Evolutionary conservation across 1,140 invertebrate species (phyloP).

Genomic region (Thaumatotibia leucotreta): DNA sequence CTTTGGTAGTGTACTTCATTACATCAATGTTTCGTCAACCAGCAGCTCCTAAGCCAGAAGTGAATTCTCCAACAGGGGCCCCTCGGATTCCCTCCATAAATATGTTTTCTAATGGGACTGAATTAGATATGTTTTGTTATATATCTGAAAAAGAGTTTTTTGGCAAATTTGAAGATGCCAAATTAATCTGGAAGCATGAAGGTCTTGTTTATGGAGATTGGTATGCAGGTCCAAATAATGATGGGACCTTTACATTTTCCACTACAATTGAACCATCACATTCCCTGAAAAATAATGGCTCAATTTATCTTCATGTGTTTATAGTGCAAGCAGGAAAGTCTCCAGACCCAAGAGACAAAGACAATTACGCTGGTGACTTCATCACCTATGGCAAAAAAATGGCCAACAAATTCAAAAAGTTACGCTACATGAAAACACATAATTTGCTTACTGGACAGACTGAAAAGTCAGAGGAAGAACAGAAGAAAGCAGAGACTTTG

Average conservation of each 20-base stretch:
- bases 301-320: conserved; percentile 94
- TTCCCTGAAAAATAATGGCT: conserved; percentile 93
- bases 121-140: conserved; percentile 94
- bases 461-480: conserved; percentile 84
- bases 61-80: conserved; percentile 41
- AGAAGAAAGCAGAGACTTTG: conserved; percentile 88
- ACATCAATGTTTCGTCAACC: conserved; percentile 91
- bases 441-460: conserved; percentile 97
- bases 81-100: conserved; percentile 82
- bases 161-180: conserved; percentile 82
- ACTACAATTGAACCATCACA: conserved; percentile 84
- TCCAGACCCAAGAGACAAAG: conserved; percentile 85
- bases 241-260: conserved; percentile 86
- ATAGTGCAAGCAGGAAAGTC: conserved; percentile 88
- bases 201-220: conserved; percentile 96
- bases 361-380: conserved; percentile 81
- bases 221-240: conserved; percentile 86
- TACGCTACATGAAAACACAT: conserved; percentile 91
- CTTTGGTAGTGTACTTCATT: conserved; percentile 95
- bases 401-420: conserved; percentile 95
- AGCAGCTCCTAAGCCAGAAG: conserved; percentile 69
- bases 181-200: conserved; percentile 91
- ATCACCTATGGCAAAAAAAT: conserved; percentile 87
- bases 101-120: conserved; percentile 89
- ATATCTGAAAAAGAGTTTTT: conserved; percentile 88